Evolutionary conservation across 2,797 vertebrate genomes (phyloP).

Genomic region (Vireo griseus): DNA sequence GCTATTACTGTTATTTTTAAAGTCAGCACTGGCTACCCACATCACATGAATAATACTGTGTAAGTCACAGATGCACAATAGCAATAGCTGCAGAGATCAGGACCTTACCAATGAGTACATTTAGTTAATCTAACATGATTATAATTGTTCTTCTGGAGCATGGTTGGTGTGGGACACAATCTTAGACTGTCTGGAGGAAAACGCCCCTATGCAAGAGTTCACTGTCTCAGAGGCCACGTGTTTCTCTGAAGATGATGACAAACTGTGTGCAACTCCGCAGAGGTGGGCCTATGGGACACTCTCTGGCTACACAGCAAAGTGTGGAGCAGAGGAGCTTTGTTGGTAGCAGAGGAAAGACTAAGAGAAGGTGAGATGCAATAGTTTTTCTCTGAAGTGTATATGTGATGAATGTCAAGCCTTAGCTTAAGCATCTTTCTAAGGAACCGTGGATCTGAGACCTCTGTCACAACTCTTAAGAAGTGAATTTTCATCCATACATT

Average conservation of each 20-base stretch:
- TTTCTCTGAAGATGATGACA: background rate
- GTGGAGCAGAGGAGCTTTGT: background rate
- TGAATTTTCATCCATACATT: background rate
- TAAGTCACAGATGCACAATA: background rate
- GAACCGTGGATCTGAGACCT: background rate
- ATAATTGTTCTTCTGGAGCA: background rate
- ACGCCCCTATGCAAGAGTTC: background rate
- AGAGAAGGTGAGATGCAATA: background rate
- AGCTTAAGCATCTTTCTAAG: background rate
- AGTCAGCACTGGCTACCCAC: background rate
- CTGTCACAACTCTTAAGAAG: background rate
- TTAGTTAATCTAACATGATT: background rate
- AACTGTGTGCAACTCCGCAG: background rate
- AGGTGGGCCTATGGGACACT: background rate
- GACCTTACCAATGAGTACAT: background rate
- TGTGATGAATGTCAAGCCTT: background rate
- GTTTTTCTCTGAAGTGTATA: background rate
- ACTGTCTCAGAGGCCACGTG: accelerated
- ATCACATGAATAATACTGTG: background rate
- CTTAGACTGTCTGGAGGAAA: background rate
- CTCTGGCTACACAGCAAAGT: background rate
- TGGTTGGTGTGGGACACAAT: background rate
- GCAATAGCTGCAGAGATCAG: background rate
- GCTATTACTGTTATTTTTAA: constrained; percentile 1
- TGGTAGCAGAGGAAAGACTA: background rate